These are phyloP conservation scores for Frankliniella intonsa DNA, from an alignment of 2,888 invertebrate genomes.

Conservation along the genomic window DNA sequence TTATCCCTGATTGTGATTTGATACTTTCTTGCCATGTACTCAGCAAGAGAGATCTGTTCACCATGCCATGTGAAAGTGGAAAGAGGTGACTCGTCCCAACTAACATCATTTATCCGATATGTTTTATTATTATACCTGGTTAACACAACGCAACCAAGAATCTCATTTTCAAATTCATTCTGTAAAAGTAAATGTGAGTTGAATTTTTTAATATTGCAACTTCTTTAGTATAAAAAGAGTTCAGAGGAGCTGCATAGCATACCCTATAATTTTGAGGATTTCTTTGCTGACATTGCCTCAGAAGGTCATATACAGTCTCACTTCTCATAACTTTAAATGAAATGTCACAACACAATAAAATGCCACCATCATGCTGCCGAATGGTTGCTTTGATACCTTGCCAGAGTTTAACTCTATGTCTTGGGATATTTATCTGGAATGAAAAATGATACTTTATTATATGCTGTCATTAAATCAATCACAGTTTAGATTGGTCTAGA, in stretches of 20 bases:
- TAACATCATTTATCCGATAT: conserved; percentile 69
- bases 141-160: conserved; percentile 58
- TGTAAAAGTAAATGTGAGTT: conserved; percentile 33
- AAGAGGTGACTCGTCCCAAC: conserved; percentile 56
- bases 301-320: conserved; percentile 64
- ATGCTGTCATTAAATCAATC: not conserved
- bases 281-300: not conserved
- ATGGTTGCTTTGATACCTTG: conserved; percentile 83
- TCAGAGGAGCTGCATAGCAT: conserved; percentile 37
- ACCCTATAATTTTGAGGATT: conserved; percentile 48
- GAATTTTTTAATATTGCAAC: not conserved
- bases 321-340: conserved; percentile 77
- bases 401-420: conserved; percentile 68
- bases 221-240: not conserved
- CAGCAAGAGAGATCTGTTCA: conserved; percentile 52
- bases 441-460: conserved; percentile 33
- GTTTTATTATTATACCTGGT: conserved; percentile 75
- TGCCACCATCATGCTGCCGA: conserved; percentile 69
- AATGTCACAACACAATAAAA: conserved; percentile 77
- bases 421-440: conserved; percentile 55
- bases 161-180: conserved; percentile 37
- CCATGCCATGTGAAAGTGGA: conserved; percentile 58
- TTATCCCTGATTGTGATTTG: conserved; percentile 57
- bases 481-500: not conserved
- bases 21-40: conserved; percentile 60